A percentile compares a stretch with the other conserved stretches of the same genome.
Evolutionary conservation across 2,797 vertebrate species (phyloP).

Genomic region (Sebastes wilsoni): DNA sequence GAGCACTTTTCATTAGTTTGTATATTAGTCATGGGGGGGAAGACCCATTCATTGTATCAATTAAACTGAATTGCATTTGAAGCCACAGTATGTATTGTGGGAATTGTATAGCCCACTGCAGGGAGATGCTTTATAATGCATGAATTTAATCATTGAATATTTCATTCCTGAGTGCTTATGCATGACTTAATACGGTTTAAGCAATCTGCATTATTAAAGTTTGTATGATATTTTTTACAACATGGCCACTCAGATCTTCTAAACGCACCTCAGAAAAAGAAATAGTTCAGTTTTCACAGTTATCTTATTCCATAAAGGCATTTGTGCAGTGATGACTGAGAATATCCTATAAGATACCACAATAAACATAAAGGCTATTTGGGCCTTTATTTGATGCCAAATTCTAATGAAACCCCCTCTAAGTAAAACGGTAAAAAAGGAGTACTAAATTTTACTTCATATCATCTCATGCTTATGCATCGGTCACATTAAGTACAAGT

Average conservation of each 20-base stretch:
- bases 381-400: neutral
- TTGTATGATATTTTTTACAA: constrained; percentile 36
- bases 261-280: neutral
- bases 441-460: neutral
- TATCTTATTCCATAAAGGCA: neutral
- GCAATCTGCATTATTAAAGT: constrained; percentile 62
- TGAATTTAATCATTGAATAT: constrained; percentile 54
- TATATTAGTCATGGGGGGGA: neutral
- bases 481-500: neutral
- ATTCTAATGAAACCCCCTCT: neutral
- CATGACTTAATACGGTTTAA: constrained; percentile 47
- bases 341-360: neutral
- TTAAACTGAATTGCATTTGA: constrained; percentile 3
- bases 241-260: neutral
- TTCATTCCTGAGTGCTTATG: constrained; percentile 46
- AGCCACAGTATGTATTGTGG: constrained; percentile 14
- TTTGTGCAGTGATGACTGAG: neutral
- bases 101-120: neutral
- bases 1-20: neutral
- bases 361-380: neutral
- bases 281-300: neutral
- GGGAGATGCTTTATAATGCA: constrained; percentile 50
- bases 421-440: neutral
- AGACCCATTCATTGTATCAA: neutral
- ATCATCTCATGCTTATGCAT: neutral